Base-by-base conservation (phyloP, 2,888 invertebrate species). In the Mantis religiosa region DNA sequence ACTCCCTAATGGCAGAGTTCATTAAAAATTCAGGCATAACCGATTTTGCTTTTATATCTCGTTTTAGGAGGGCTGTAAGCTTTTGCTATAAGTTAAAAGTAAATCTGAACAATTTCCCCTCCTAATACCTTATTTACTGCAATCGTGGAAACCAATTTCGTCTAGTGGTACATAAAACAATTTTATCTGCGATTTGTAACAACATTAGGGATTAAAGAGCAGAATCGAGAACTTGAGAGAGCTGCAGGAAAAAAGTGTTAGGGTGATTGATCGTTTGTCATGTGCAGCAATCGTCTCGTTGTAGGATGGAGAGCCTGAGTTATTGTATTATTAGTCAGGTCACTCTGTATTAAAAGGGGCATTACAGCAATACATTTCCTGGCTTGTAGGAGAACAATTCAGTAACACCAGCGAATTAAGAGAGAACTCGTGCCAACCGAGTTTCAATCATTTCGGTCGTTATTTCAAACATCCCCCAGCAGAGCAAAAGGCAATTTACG, bases 241-340 rank as follows among this genome's bases (percentile, higher is more conserved):
- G 8, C 14, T 28, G 28, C 6, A 28, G 20, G 0, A 4, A 41
- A 54, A 88, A 88, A 88, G 47, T 20, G 88, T 82, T 47, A 88
- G 84, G 84, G 81, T 28, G 85, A 88, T 88, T 88, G 88, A 88
- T 84, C 85, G 88, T 88, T 88, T 88, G 88, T 88, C 88, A 88
- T 84, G 28, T 85, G 30, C 88, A 88, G 88, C 84, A 87, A 85
- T 41, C 84, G 71, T 88, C 30, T 27, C 28, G 88, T 81, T 88
- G 85, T 84, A 84, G 82, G 85, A 28, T 41, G 20, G 54, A 82
- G 41, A 54, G 83, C 27, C 71, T 88, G 88, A 88, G 84, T 88
- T 88, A 88, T 88, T 84, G 85, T 54, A 71, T n/a, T 83, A 27
- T 27, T 30, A 83, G 83, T 27, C 83, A 83, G 83, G 54, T 71